Percentiles rank a stretch among this genome's conserved stretches.
Conservation (phyloP, 2,888 invertebrate genomes). For the Drosophila pseudotakahashii region DNA sequence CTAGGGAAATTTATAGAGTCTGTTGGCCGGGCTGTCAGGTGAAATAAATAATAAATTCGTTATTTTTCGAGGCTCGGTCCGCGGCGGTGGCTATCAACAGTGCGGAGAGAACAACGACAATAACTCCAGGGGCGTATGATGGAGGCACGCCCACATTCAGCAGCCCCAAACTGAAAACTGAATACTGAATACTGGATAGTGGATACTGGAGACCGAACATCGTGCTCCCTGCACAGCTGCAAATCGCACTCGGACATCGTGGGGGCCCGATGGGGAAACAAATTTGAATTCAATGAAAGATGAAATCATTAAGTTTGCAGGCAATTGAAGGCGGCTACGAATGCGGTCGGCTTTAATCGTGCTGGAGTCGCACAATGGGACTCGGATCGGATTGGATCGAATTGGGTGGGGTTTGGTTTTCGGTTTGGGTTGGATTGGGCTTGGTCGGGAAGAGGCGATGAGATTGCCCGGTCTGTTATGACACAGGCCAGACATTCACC, state of each 20-base stretch:
- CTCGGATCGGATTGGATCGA: not conserved
- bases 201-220: constrained; percentile 11
- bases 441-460: constrained; percentile 27
- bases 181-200: no score
- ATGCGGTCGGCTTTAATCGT: constrained; percentile 43
- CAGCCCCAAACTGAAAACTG: constrained; percentile 5
- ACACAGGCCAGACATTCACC: constrained; percentile 17
- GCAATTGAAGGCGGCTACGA: constrained; percentile 55
- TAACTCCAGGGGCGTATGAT: constrained; percentile 66
- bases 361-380: constrained; percentile 27
- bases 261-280: constrained; percentile 52
- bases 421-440: constrained; percentile 3
- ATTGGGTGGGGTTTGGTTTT: constrained; percentile 1
- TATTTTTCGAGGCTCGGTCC: constrained; percentile 64
- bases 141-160: constrained; percentile 66
- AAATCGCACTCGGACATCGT: constrained; percentile 38
- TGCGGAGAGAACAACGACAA: constrained; percentile 30
- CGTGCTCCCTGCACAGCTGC: constrained; percentile 54
- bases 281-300: constrained; percentile 81
- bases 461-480: constrained; percentile 27
- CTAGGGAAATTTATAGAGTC: constrained; percentile 83
- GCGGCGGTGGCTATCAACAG: constrained; percentile 61
- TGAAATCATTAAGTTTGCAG: constrained; percentile 81
- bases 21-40: constrained; percentile 84
- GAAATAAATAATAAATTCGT: constrained; percentile 85